A percentile compares a stretch with the other conserved stretches of the same genome.
These are phyloP conservation scores for human (Homo sapiens) DNA, from an alignment of 2,113 vertebrate genomes.

Conservation along the genomic window DNA sequence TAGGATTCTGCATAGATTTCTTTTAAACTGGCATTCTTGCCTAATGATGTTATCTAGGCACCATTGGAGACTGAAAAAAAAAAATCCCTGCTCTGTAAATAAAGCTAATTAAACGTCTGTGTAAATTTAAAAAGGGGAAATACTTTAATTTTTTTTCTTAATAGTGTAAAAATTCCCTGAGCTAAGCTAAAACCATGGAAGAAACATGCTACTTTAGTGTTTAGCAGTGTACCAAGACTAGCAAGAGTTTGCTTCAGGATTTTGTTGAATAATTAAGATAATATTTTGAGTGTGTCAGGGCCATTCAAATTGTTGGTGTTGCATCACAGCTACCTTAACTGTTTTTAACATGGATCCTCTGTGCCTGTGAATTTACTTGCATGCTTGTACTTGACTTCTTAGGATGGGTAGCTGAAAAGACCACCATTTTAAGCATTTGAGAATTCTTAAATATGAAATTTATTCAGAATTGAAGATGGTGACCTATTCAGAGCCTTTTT, in stretches of 20 bases:
- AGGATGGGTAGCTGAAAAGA: conserved; percentile 85
- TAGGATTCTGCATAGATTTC: conserved; percentile 93
- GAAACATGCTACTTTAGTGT: conserved; percentile 86
- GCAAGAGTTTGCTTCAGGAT: conserved; percentile 87
- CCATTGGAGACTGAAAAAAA: conserved; percentile 90
- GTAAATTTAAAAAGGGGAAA: conserved; percentile 95
- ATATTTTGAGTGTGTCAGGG: conserved; percentile 84
- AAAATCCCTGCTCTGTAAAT: conserved; percentile 93
- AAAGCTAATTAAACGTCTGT: conserved; percentile 97
- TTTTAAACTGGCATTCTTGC: conserved; percentile 89
- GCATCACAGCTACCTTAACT: conserved; percentile 86
- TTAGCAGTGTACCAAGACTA: conserved; percentile 87
- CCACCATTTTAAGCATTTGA: conserved; percentile 83
- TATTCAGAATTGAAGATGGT: conserved; percentile 81
- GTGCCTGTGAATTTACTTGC: conserved; percentile 90
- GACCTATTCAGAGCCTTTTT: conserved; percentile 82
- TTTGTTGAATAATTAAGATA: conserved; percentile 85
- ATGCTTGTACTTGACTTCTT: conserved; percentile 90
- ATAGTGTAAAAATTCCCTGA: conserved; percentile 93
- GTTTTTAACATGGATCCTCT: conserved; percentile 87
- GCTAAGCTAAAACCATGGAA: conserved; percentile 88
- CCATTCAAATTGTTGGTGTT: conserved; percentile 85
- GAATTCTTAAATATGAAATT: conserved; percentile 77
- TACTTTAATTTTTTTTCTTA: conserved; percentile 93
- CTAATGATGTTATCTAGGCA: conserved; percentile 89